A percentile compares a stretch with the other conserved stretches of the same genome.
phyloP scores from a whole-genome alignment of 2,797 vertebrate species.

The Manis crassicaudata region DNA sequence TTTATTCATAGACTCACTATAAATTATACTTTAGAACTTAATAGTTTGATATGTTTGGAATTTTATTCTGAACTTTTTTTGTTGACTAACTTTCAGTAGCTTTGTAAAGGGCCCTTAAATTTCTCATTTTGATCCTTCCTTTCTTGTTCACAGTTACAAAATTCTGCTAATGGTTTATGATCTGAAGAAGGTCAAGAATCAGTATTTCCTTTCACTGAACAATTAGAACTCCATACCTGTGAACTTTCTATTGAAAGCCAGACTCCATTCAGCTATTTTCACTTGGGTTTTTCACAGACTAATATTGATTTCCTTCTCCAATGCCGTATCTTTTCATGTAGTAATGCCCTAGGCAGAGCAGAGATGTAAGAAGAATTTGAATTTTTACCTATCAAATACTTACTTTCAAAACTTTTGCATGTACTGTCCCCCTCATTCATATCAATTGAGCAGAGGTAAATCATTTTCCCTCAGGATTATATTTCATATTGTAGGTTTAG shows the following conservation, averaged over 20 bases:
- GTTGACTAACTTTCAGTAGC: background rate
- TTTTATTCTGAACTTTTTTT: constrained; percentile 12
- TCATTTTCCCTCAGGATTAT: constrained; percentile 65
- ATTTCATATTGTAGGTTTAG: constrained; percentile 63
- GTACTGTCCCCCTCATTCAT: constrained; percentile 57
- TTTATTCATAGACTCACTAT: background rate
- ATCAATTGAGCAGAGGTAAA: constrained; percentile 65
- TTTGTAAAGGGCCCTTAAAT: constrained; percentile 34
- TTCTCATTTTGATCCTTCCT: constrained; percentile 60
- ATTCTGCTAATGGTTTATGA: background rate
- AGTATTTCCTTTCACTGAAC: constrained; percentile 68
- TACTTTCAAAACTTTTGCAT: constrained; percentile 77
- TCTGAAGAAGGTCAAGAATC: constrained; percentile 77
- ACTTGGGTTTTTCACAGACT: constrained; percentile 77
- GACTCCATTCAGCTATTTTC: constrained; percentile 78
- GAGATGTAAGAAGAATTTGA: constrained; percentile 72
- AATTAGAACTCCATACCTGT: constrained; percentile 70
- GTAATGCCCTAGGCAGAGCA: constrained; percentile 80
- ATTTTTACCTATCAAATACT: constrained; percentile 78
- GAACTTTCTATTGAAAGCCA: constrained; percentile 78
- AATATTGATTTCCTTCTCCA: constrained; percentile 80
- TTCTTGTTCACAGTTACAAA: constrained; percentile 39
- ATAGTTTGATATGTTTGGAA: background rate
- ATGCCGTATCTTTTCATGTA: constrained; percentile 75
- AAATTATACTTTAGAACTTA: background rate